Conservation (phyloP, 2,888 invertebrate genomes). For the Amphipyra tragopoginis region DNA sequence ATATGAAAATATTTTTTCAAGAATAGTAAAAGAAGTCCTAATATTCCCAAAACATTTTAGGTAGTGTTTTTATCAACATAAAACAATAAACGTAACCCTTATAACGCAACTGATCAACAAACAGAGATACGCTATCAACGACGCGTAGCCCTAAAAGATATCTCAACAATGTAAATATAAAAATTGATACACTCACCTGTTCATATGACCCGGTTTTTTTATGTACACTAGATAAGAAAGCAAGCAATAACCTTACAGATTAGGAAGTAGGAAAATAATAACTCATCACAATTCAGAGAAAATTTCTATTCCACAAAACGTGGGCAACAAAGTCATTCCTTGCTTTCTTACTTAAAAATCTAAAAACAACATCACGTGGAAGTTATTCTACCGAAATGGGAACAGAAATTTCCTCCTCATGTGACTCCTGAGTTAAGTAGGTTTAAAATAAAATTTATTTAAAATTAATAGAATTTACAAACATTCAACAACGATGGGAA, state of each 20-base stretch:
- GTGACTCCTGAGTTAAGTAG: conserved; percentile 66
- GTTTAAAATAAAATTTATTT: conserved; percentile 59
- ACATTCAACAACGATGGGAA: conserved; percentile 79
- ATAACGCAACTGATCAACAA: conserved; percentile 61
- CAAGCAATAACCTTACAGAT: conserved; percentile 81
- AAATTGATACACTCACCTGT: conserved; percentile 79
- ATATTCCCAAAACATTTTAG: too few relatives aligned
- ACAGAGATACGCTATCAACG: conserved; percentile 60
- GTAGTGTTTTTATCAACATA: too few relatives aligned
- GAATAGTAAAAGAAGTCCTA: too few relatives aligned
- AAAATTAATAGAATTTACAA: conserved; percentile 62
- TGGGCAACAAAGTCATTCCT: conserved; percentile 72
- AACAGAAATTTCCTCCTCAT: conserved; percentile 89
- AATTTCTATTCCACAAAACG: conserved; percentile 87
- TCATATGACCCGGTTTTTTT: conserved; percentile 77
- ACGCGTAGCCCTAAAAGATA: conserved; percentile 64
- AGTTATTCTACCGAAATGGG: conserved; percentile 82
- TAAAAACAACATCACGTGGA: conserved; percentile 62
- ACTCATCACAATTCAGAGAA: conserved; percentile 84
- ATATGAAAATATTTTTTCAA: too few relatives aligned
- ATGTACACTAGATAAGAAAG: conserved; percentile 87
- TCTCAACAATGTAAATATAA: conserved; percentile 77
- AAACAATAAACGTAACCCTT: too few relatives aligned
- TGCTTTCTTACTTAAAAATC: conserved; percentile 81
- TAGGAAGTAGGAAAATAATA: conserved; percentile 69